Percentiles rank a stretch among this genome's conserved stretches.
phyloP scores from a whole-genome alignment of 2,113 vertebrate genomes.

The Heloderma charlesbogerti region DNA sequence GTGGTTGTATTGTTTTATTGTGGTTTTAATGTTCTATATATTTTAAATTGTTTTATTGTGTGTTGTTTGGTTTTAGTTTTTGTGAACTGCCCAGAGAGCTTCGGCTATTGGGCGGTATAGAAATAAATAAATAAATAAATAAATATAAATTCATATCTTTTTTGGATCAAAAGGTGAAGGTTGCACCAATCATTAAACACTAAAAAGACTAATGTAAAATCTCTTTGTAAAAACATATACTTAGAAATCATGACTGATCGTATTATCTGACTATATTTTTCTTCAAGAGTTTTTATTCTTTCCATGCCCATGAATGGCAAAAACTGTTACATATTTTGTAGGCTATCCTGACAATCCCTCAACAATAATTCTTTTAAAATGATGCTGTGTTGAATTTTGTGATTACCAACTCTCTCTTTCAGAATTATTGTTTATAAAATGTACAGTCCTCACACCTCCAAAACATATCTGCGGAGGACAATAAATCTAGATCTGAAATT shows the following conservation, averaged over 20 bases:
- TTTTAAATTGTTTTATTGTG: no score
- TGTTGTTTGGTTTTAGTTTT: no score
- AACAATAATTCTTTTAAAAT: constrained; percentile 49
- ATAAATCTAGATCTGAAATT: constrained; percentile 61
- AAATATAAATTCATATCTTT: no score
- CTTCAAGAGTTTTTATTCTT: background rate
- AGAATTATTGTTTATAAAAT: constrained; percentile 42
- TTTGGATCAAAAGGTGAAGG: background rate
- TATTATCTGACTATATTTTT: background rate
- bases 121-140: no score
- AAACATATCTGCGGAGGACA: constrained; percentile 42
- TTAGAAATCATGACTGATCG: constrained; percentile 36
- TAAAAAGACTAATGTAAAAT: constrained; percentile 26
- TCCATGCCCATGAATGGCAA: background rate
- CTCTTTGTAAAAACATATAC: constrained; percentile 36
- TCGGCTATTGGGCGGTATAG: no score
- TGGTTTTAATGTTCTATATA: no score
- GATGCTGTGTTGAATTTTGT: constrained; percentile 47
- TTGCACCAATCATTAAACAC: background rate
- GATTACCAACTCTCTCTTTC: constrained; percentile 11
- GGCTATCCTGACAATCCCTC: background rate
- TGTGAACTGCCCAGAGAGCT: no score
- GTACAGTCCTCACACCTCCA: constrained; percentile 40
- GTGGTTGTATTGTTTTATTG: no score
- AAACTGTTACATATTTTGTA: background rate